Evolutionary conservation across 2,888 invertebrate genomes (phyloP).

Genomic region (Rhagonycha lutea): DNA sequence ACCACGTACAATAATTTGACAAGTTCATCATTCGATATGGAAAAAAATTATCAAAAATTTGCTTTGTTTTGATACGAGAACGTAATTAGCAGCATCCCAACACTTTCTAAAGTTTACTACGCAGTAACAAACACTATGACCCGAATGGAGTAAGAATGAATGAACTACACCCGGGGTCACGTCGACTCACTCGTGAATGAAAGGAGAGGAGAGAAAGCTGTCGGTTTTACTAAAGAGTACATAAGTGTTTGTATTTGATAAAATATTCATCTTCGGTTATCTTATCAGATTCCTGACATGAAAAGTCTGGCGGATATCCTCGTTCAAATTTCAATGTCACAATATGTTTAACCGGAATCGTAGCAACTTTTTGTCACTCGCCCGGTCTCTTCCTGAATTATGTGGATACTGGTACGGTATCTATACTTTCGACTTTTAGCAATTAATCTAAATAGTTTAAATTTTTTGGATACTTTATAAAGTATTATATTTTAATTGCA

Average conservation of each 20-base stretch:
- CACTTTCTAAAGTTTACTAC: slow-evolving; percentile 23
- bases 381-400: neutral
- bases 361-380: neutral
- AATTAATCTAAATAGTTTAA: neutral
- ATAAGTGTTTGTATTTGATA: neutral
- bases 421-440: neutral
- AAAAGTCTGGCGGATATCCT: slow-evolving; percentile 1
- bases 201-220: slow-evolving; percentile 16
- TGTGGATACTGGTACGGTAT: neutral
- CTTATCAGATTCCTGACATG: slow-evolving; percentile 1
- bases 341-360: slow-evolving; percentile 2
- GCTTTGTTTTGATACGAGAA: neutral
- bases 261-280: neutral
- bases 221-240: slow-evolving; percentile 15
- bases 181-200: slow-evolving; percentile 24
- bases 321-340: neutral
- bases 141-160: slow-evolving; percentile 26
- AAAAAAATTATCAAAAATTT: neutral
- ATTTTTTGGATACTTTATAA: neutral
- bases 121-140: slow-evolving; percentile 23
- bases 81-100: slow-evolving; percentile 16
- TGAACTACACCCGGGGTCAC: slow-evolving; percentile 27
- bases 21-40: neutral
- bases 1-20: too few relatives aligned
- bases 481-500: too few relatives aligned